Evolutionary conservation across 2,113 vertebrate genomes (phyloP), one percentile per base, ranked within the genome.

Genomic region (Podocnemis expansa): DNA sequence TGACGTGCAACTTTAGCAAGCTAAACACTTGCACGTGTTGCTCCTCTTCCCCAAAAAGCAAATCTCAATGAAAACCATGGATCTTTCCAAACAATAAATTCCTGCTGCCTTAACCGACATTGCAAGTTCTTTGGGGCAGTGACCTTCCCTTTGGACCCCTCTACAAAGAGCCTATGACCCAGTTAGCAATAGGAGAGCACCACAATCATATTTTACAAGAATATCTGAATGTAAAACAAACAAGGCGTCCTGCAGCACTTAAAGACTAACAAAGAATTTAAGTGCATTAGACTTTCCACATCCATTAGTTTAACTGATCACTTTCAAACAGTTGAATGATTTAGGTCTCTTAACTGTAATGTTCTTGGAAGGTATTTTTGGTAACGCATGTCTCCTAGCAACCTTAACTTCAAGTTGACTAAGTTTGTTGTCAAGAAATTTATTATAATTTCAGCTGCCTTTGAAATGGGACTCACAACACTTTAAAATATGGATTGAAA

Each of bases 141-240:
- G 1, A 34, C 34, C 58, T 38, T 31, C 3, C 38, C 78, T 41
- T 43, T 22, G 4, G 60, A 9, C 45, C 75, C 47, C 10, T 11
- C 73, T 8, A 21, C 4, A 4, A 17, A 6, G 34, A 21, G 14
- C 21, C 5, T 14, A 14, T 5, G 34, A 38, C 3, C 27, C 14
- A 21, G 14, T 56, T 3, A 45, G 0, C 1, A 1, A 6, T 43
- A 16, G 0, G 2, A 5, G 19, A 83, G 52, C 0, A 0, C 0
- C 2, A 43, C 5, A 5, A 58, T 80, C 2, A 6, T 17, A 1
- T 34, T 87, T 0, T 29, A 54, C 31, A 27, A 17, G 24, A 0
- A 1, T 24, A 58, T 10, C 13, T 4, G 14, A 31, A n/a, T n/a
- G n/a, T n/a, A n/a, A n/a, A n/a, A n/a, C n/a, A n/a, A n/a, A n/a